A percentile compares a stretch with the other conserved stretches of the same genome.
These are phyloP conservation scores for Thalassarche chlororhynchos DNA, from an alignment of 2,113 vertebrate species.

Conservation along the genomic window DNA sequence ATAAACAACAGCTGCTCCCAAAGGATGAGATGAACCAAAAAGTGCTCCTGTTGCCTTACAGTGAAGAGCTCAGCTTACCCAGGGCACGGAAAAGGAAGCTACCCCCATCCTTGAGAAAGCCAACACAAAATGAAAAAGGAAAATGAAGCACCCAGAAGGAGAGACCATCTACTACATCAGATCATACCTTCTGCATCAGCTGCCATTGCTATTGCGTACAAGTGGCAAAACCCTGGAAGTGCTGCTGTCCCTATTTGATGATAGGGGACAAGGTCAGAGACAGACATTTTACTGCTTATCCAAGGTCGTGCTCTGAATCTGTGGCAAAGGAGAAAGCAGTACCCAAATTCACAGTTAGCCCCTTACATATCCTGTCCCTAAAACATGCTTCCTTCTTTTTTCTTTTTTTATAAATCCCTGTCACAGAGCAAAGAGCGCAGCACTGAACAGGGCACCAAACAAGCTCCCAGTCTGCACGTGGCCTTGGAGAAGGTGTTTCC, in stretches of 20 bases:
- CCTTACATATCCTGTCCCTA: background rate
- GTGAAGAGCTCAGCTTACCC: background rate
- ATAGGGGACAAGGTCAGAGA: background rate
- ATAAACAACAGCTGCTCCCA: background rate
- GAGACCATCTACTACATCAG: background rate
- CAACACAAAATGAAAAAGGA: background rate
- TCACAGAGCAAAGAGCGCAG: background rate
- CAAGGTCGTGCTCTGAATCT: background rate
- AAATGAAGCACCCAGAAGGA: background rate
- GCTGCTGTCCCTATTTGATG: background rate
- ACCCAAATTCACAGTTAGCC: background rate
- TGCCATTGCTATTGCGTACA: background rate
- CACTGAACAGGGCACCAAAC: background rate
- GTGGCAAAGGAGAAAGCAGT: background rate
- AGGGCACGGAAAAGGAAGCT: background rate
- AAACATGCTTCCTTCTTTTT: background rate
- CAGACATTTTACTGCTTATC: background rate
- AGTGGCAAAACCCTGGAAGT: background rate
- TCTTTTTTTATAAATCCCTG: background rate
- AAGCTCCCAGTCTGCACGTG: rapidly evolving
- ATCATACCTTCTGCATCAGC: background rate
- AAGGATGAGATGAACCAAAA: background rate
- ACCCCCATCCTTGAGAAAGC: background rate
- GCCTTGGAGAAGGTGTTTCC: background rate
- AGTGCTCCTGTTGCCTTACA: background rate